phyloP scores from a whole-genome alignment of 2,888 invertebrate genomes.

The Scaptomyza cyrtandrae region DNA sequence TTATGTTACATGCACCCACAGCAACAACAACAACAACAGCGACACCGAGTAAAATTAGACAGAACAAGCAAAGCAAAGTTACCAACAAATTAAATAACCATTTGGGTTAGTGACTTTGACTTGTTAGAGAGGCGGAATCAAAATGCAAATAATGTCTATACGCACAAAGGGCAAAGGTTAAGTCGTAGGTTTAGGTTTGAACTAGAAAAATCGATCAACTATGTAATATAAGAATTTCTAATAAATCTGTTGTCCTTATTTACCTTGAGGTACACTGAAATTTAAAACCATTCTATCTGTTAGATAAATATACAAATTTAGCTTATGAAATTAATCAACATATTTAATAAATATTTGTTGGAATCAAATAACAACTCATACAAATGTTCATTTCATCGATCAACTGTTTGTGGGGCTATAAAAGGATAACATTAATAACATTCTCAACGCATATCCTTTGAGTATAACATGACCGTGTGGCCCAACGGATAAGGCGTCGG shows the following conservation, averaged over 20 bases:
- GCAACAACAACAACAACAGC: slow-evolving; percentile 4
- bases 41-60: neutral
- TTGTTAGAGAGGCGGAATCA: neutral
- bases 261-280: neutral
- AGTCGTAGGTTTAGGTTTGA: neutral
- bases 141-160: neutral
- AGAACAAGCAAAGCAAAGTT: slow-evolving; percentile 35
- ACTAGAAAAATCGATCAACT: neutral
- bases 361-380: too few relatives aligned
- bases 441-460: too few relatives aligned
- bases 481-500: slow-evolving; percentile 1
- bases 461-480: neutral
- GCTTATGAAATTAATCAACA: neutral
- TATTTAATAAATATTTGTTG: too few relatives aligned
- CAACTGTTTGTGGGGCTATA: too few relatives aligned
- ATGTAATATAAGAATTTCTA: neutral
- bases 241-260: neutral
- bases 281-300: neutral
- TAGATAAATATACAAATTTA: neutral
- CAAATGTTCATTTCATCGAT: too few relatives aligned
- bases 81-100: slow-evolving; percentile 48
- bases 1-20: slow-evolving; percentile 40
- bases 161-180: neutral
- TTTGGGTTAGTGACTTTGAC: slow-evolving; percentile 26
- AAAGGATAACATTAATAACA: too few relatives aligned